Conservation (phyloP, 2,113 vertebrate species). For the Toxostoma redivivum region DNA sequence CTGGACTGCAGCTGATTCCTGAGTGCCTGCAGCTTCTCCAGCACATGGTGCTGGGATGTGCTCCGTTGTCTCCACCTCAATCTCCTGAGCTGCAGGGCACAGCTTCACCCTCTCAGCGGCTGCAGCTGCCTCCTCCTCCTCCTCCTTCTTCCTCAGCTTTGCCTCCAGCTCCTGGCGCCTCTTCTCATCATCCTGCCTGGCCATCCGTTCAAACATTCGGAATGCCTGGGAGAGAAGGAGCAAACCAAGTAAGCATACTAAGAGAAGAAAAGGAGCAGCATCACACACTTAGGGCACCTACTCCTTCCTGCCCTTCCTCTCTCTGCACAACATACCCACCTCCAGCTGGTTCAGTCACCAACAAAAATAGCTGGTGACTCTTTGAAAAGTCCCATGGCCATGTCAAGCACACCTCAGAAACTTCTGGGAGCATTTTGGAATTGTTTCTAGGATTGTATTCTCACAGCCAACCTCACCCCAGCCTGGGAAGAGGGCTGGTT, state of each 20-base stretch:
- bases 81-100: slow-evolving; percentile 66
- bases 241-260: background rate
- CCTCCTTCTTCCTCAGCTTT: slow-evolving; percentile 65
- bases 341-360: fast-evolving
- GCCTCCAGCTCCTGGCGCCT: slow-evolving; percentile 67
- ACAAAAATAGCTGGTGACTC: fast-evolving
- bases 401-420: fast-evolving
- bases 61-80: slow-evolving; percentile 67
- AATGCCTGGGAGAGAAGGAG: slow-evolving; percentile 72
- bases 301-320: background rate
- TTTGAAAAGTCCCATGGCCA: fast-evolving
- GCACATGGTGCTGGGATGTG: background rate
- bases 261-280: background rate
- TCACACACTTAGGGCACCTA: fast-evolving
- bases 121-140: slow-evolving; percentile 42
- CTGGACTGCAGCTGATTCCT: background rate
- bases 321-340: fast-evolving
- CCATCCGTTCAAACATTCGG: slow-evolving; percentile 78
- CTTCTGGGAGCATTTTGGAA: background rate
- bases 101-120: background rate
- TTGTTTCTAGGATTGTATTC: background rate
- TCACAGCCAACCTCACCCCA: background rate
- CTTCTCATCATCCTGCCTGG: slow-evolving; percentile 80
- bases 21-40: background rate
- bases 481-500: background rate